Evolutionary conservation across 2,797 vertebrate genomes (phyloP).

Genomic region (Acrossocheilus wenchowensis): DNA sequence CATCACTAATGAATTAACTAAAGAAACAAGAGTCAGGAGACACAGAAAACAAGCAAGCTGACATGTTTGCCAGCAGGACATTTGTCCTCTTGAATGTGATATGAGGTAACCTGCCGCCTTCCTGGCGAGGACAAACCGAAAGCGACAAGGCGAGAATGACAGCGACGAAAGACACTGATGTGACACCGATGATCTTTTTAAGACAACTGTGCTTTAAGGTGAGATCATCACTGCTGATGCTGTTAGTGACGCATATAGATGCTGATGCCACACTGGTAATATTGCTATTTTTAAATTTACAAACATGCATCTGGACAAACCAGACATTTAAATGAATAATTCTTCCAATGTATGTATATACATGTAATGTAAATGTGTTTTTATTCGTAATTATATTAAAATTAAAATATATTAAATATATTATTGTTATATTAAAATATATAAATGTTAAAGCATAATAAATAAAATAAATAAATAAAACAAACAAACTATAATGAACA

Average conservation of each 20-base stretch:
- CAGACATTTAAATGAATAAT: background rate
- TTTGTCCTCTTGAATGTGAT: background rate
- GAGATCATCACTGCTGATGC: background rate
- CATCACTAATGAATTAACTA: constrained; percentile 28
- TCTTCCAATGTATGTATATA: background rate
- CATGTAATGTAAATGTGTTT: background rate
- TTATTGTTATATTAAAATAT: background rate
- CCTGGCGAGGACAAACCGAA: background rate
- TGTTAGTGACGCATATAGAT: background rate
- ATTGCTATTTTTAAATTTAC: no score
- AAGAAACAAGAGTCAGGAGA: constrained; percentile 25
- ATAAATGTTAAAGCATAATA: background rate
- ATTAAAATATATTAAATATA: no score
- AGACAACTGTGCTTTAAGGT: background rate
- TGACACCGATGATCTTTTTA: background rate
- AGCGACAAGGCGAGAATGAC: background rate
- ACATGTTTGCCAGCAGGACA: constrained; percentile 1
- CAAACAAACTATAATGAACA: background rate
- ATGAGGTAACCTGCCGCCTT: background rate
- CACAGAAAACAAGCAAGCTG: constrained; percentile 44
- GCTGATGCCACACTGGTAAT: background rate
- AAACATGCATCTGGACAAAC: background rate
- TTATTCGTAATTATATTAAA: background rate
- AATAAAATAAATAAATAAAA: background rate
- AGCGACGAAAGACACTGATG: background rate